A percentile compares a stretch with the other conserved stretches of the same genome.
These are phyloP conservation scores for Semnopithecus entellus DNA, from an alignment of 2,113 vertebrate species.

Conservation along the genomic window DNA sequence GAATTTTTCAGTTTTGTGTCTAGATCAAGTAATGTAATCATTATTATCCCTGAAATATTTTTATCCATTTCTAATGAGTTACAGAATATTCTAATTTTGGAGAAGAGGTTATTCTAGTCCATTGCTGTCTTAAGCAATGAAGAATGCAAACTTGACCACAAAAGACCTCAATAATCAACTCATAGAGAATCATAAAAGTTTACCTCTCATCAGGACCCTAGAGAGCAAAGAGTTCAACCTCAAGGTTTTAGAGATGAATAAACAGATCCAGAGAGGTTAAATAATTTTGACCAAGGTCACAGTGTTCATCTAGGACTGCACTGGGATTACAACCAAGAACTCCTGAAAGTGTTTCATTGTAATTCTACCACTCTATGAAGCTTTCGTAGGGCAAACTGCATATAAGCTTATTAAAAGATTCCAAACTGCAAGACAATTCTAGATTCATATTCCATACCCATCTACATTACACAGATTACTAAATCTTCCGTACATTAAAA, in stretches of 20 bases:
- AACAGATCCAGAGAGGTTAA: neutral
- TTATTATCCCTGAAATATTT: constrained; percentile 49
- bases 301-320: neutral
- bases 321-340: neutral
- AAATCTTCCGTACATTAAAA: neutral
- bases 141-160: constrained; percentile 35
- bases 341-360: neutral
- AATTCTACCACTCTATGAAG: neutral
- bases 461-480: neutral
- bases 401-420: neutral
- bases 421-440: neutral
- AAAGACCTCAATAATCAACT: constrained; percentile 57
- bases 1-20: constrained; percentile 41
- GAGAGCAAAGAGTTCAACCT: constrained; percentile 21
- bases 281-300: constrained; percentile 31
- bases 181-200: constrained; percentile 37
- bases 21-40: constrained; percentile 13
- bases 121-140: constrained; percentile 47
- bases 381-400: neutral
- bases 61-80: constrained; percentile 39
- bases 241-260: constrained; percentile 19
- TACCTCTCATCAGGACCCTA: neutral
- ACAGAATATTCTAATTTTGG: constrained; percentile 66
- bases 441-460: neutral
- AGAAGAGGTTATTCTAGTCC: constrained; percentile 52